These are phyloP conservation scores for Caprella mutica DNA, from an alignment of 2,888 invertebrate genomes.

Conservation along the genomic window DNA sequence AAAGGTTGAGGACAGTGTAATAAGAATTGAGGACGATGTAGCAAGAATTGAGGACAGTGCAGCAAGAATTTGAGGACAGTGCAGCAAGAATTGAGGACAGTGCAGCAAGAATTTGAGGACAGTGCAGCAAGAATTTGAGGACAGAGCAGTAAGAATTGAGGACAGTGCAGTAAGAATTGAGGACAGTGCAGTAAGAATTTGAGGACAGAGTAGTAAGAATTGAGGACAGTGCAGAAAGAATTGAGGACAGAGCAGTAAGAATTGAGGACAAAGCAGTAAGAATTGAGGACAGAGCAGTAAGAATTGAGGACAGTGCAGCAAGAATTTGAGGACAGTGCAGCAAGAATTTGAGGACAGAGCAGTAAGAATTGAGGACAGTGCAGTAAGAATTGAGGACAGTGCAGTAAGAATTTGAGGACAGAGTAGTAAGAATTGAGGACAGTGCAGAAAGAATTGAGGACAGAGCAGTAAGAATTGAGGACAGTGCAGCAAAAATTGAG, in stretches of 20 bases:
- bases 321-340: not conserved
- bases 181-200: not conserved
- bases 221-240: not conserved
- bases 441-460: not conserved
- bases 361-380: not conserved
- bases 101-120: not conserved
- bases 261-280: not conserved
- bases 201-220: not conserved
- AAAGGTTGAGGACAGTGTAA: not conserved
- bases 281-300: not conserved
- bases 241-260: not conserved
- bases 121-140: not conserved
- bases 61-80: not conserved
- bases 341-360: not conserved
- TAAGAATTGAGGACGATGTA: not conserved
- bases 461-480: not conserved
- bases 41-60: not conserved
- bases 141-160: not conserved
- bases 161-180: not conserved
- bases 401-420: not conserved
- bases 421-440: not conserved
- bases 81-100: not conserved
- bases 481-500: not conserved
- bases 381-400: not conserved
- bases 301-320: not conserved